Percentiles rank a stretch among this genome's conserved stretches.
Evolutionary conservation across 1,140 invertebrate genomes (phyloP).

Genomic region (Conus ventricosus): DNA sequence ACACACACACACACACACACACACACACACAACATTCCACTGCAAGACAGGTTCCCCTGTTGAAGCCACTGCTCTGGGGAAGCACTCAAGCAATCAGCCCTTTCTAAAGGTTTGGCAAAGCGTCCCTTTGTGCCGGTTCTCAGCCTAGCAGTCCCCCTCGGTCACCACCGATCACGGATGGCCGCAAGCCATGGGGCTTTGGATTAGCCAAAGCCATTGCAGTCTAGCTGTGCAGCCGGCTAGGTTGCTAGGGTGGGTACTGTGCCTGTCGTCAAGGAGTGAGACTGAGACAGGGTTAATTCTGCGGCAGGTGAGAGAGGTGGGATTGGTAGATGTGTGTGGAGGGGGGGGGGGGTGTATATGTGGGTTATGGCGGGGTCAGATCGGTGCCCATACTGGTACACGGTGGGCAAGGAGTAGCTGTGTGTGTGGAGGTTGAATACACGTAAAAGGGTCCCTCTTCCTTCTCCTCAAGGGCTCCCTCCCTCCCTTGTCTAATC

Average conservation of each 20-base stretch:
- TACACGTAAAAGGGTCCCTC: too few species aligned
- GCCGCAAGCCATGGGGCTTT: background rate
- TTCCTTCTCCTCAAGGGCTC: too few species aligned
- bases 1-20: background rate
- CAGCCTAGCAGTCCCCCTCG: background rate
- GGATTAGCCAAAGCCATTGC: background rate
- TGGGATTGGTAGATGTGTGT: too few species aligned
- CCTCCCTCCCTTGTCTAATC: too few species aligned
- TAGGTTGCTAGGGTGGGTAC: background rate
- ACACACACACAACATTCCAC: background rate
- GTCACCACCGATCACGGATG: background rate
- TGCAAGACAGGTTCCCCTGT: background rate
- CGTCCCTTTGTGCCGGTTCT: background rate
- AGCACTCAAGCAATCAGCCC: slow-evolving; percentile 2
- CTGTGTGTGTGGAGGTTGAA: too few species aligned
- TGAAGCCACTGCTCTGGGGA: background rate
- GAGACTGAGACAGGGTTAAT: background rate
- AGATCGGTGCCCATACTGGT: too few species aligned
- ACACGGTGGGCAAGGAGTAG: too few species aligned
- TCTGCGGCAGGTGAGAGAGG: too few species aligned
- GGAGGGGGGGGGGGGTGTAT: too few species aligned
- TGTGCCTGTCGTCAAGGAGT: background rate
- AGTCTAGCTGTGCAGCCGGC: background rate
- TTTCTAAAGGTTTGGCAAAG: background rate
- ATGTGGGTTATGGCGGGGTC: too few species aligned